These are phyloP conservation scores for Campoletis sonorensis DNA, from an alignment of 1,140 invertebrate genomes.

Conservation along the genomic window DNA sequence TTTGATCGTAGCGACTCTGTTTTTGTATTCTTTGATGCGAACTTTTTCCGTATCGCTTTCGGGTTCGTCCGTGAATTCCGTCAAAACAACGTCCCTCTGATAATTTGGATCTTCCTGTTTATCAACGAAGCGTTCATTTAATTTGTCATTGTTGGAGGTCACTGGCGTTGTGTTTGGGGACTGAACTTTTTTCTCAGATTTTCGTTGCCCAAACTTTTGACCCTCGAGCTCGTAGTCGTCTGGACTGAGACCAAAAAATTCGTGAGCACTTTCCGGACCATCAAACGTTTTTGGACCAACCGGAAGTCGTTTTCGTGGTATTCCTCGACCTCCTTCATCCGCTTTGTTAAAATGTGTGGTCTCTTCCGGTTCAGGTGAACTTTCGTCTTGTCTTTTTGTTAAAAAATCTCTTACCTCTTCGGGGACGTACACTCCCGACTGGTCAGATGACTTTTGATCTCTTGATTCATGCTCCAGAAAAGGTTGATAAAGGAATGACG, in stretches of 20 bases:
- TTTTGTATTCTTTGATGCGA: conserved; percentile 56
- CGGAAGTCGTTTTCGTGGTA: conserved; percentile 34
- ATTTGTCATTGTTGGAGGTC: not conserved
- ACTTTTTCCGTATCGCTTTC: conserved; percentile 57
- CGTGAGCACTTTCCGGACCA: conserved; percentile 48
- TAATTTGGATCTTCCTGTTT: conserved; percentile 52
- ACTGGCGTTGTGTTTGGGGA: not conserved
- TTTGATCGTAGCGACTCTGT: conserved; percentile 55
- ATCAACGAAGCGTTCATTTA: conserved; percentile 37
- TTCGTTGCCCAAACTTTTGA: not conserved
- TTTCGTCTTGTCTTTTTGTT: not conserved
- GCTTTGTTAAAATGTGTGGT: conserved; percentile 7
- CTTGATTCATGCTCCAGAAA: not conserved
- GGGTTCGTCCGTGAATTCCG: conserved; percentile 55
- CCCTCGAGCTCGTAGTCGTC: conserved; percentile 52
- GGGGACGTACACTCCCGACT: not conserved
- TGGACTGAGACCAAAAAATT: conserved; percentile 50
- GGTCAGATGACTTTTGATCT: not conserved
- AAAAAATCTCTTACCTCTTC: not conserved
- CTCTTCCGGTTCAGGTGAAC: not conserved
- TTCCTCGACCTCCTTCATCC: conserved; percentile 26
- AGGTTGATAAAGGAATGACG: not conserved
- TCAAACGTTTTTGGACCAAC: conserved; percentile 42
- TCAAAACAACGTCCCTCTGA: conserved; percentile 56
- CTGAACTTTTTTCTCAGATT: not conserved